Evolutionary conservation across 1,140 invertebrate genomes (phyloP), one percentile per base, ranked within the genome.

Genomic region (Caenorhabditis brenneri): DNA sequence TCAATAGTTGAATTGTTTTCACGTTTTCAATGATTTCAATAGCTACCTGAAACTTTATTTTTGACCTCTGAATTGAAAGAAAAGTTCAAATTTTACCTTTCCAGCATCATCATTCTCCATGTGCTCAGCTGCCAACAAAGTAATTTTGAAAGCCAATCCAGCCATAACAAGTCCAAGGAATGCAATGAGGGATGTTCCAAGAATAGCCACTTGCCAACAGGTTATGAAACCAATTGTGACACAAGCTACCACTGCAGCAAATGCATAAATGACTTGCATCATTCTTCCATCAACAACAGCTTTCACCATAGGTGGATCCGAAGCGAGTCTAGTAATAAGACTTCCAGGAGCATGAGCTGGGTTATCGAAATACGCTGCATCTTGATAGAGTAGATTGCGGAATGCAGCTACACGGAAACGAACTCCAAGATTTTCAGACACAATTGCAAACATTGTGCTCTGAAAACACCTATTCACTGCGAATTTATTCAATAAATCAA

Each of bases 11-110:
- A 1, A 95, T 95, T 2, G 95, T 95, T 87, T 94, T 91, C 5
- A 95, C 93, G 88, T 95, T 95, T 36, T 93, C 93, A 19, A 95
- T 93, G 22, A 94, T 94, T 91, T 96, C 95, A 46, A 94, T 94
- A 4, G 95, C 94, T 9, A 55, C 53, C 53, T 55, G 48, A 10
- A 51, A 55, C 24, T 22, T 27, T 9, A 0, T 7, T 24, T 27
- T 1, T 27, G 10, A 22, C 9, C 7, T 5, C 2, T 0, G 10
- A 27, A 55, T 22, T 9, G 6, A 27, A 55, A 9, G n/a, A 51
- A n/a, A 2, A 87, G 95, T 92, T 16, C 74, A 22, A 3, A n/a
- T 6, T n/a, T n/a, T 27, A 55, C 53, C 24, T 55, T 29, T 81
- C 88, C 88, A 33, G 88, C 86, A 81, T 89, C 88, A 74, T 88